Base-by-base conservation (phyloP, 2,888 invertebrate genomes). In the Agrilus cyanescens region DNA sequence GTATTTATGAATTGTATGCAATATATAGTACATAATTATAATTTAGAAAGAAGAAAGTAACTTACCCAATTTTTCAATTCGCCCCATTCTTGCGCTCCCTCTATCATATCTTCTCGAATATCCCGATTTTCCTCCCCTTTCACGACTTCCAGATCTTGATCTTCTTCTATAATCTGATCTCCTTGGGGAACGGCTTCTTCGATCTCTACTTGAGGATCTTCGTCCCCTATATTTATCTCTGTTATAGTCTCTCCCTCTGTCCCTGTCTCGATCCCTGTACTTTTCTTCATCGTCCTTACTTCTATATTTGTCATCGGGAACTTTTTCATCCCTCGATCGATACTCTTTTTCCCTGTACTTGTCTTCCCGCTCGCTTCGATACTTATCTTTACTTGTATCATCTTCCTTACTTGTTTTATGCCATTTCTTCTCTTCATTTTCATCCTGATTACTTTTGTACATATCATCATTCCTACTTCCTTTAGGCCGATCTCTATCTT, bases 41-140 rank as follows among this genome's bases (percentile, higher is more conserved):
- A 40, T 7, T 42, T n/a, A n/a, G 5, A 33, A 33, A 33, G 2
- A 14, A 34, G 14, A 37, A 16, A 25, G 32, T 29, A 18, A 40
- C 53, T 49, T 60, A 51, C 73, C 72, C 50, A 69, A 57, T 54
- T 71, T 72, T 46, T 70, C 71, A 37, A 70, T 53, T 46, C 68
- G 65, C 12, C 68, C 69, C 46, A 69, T 57, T 55, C 68, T 70
- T 41, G 58, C 68, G 39, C 65, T 61, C 14, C 65, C 62, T 35
- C 70, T 66, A 37, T 71, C 71, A 40, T 67, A 58, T 57, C 68
- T 51, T 60, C 68, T 51, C 57, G 66, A 53, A 58, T 68, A 54
- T 8, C 39, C 32, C 10, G 38, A 38, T 4, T 54, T 50, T 47
- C 56, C 56, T 20, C 54, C 56, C 40, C 57, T 53, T 41, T 60